Base-by-base conservation (phyloP, 2,888 invertebrate species). In the Hirtodrosophila cameraria region DNA sequence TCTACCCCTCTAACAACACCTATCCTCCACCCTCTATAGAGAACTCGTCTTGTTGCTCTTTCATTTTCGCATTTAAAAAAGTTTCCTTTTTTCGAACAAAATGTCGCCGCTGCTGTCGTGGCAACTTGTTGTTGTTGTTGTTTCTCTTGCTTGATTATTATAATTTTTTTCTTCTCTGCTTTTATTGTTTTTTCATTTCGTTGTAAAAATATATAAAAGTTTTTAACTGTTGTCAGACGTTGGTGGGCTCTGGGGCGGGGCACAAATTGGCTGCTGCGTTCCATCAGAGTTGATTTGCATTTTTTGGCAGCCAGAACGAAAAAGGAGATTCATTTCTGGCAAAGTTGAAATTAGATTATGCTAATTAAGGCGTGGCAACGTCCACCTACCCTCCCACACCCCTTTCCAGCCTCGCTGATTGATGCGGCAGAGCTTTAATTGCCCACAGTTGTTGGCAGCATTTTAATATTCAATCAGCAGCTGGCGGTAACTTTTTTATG, bases 281-380 rank as follows among this genome's bases (percentile, higher is more conserved):
- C 20, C 54, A 63, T 60, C 31, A 46, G n/a, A n/a, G 50, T 62
- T 58, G 74, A 76, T 75, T 74, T 75, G 73, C 74, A 76, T 75
- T 76, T 74, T 75, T 72, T 70, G 72, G 74, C 71, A 71, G 58
- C 23, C 23, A 11, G 3, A 20, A 5, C 42, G 63, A 39, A 55
- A 63, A 50, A 54, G 48, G 31, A 59, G 45, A 30, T 20, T 30
- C 36, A 55, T 57, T 57, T 66, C 53, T 57, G 59, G 66, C 67
- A 70, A 86, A 81, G 69, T 83, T 74, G 70, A 87, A 87, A 88
- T 87, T 87, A 88, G 88, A 87, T 88, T 87, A 88, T 87, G 87
- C 79, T 87, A 88, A 87, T 87, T 87, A 87, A 81, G 87, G 87
- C 83, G 70, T 69, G 70, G 54, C 36, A 48, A 6, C 8, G 23